These are phyloP conservation scores for Dicrostonyx torquatus DNA, from an alignment of 2,797 vertebrate genomes.

Conservation along the genomic window DNA sequence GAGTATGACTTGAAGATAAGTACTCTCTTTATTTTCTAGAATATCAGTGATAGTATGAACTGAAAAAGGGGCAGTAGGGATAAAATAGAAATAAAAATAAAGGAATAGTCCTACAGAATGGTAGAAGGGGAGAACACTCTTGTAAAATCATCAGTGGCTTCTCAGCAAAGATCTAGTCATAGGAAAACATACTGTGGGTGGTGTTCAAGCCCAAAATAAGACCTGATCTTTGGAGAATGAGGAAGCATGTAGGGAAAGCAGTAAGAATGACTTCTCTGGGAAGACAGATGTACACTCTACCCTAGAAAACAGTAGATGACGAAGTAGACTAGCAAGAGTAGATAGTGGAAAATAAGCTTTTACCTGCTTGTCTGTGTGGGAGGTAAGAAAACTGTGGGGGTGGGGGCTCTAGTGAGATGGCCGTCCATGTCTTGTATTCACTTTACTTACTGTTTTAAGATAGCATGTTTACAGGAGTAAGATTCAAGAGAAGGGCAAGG, in stretches of 20 bases:
- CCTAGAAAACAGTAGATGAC: neutral
- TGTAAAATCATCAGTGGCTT: neutral
- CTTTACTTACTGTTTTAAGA: neutral
- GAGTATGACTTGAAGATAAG: neutral
- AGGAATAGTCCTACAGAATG: neutral
- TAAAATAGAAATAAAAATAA: neutral
- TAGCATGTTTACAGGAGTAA: neutral
- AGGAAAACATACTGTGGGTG: too few species aligned
- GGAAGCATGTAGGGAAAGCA: neutral
- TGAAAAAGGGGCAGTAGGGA: neutral
- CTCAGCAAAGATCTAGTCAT: neutral
- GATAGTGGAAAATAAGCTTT: too few species aligned
- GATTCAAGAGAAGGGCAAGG: neutral
- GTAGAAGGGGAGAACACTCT: neutral
- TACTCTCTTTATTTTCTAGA: neutral
- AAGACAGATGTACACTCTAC: neutral
- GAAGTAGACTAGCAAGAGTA: neutral
- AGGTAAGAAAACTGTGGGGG: too few species aligned
- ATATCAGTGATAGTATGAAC: neutral
- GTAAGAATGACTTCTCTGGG: neutral
- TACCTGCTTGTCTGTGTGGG: neutral
- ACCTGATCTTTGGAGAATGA: neutral
- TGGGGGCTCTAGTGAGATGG: neutral
- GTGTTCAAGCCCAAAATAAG: neutral
- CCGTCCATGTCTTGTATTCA: neutral